A percentile compares a stretch with the other conserved stretches of the same genome.
Conservation (phyloP, 2,888 invertebrate species). For the Spialia ferax region DNA sequence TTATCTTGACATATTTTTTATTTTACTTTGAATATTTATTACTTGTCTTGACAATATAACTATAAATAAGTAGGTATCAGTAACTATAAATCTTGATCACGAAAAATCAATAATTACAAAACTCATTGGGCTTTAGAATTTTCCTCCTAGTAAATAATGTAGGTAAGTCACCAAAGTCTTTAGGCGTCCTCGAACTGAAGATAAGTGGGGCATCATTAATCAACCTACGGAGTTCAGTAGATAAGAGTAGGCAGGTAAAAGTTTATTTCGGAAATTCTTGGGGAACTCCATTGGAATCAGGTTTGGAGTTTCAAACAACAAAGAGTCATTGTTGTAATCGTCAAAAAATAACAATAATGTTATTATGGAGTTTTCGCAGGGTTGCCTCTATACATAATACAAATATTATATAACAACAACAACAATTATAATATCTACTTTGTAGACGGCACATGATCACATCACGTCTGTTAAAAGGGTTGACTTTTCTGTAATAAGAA, state of each 20-base stretch:
- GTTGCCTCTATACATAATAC: too few species aligned
- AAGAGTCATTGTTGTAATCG: background rate
- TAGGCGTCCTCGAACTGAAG: background rate
- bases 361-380: background rate
- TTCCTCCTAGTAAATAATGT: background rate
- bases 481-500: too few species aligned
- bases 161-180: background rate
- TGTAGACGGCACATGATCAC: too few species aligned
- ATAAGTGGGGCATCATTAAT: slow-evolving; percentile 7
- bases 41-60: too few species aligned
- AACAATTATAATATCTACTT: too few species aligned
- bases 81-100: background rate
- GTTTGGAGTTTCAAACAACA: background rate
- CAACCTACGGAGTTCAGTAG: background rate
- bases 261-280: background rate
- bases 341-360: background rate
- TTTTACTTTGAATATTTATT: too few species aligned
- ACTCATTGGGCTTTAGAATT: background rate
- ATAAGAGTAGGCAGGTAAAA: background rate
- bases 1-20: too few species aligned
- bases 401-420: too few species aligned
- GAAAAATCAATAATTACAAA: too few species aligned
- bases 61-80: too few species aligned
- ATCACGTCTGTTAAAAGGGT: too few species aligned
- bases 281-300: background rate